These are phyloP conservation scores for Lasius platythorax DNA, from an alignment of 2,888 invertebrate genomes.

Conservation along the genomic window DNA sequence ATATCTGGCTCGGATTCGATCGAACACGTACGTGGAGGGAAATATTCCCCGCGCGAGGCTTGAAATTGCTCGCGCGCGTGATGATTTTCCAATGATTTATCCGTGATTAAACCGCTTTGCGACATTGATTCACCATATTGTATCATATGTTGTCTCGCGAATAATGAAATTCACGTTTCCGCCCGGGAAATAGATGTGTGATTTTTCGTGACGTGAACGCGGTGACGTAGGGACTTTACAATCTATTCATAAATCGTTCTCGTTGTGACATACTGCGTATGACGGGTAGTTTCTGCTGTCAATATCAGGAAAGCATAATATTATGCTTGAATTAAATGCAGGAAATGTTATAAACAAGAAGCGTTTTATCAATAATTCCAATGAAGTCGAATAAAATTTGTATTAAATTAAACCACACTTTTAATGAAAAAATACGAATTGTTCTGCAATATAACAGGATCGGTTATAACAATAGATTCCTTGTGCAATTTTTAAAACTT, in stretches of 20 bases:
- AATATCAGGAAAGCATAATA: slow-evolving; percentile 24
- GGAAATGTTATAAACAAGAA: slow-evolving; percentile 6
- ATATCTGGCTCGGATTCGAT: slow-evolving; percentile 17
- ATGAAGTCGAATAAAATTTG: not conserved
- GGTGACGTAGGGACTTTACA: not conserved
- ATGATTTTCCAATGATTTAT: not conserved
- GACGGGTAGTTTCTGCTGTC: slow-evolving; percentile 17
- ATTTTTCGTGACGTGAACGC: slow-evolving; percentile 12
- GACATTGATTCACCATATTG: not conserved
- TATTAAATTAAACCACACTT: not conserved
- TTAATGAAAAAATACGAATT: not conserved
- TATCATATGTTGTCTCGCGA: not conserved
- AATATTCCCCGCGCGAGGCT: not conserved
- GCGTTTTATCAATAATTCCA: not conserved
- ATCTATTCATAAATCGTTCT: not conserved
- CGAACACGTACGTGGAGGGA: slow-evolving; percentile 6
- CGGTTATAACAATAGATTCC: not conserved
- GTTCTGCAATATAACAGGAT: not conserved
- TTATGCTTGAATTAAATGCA: slow-evolving; percentile 10
- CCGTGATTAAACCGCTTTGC: slow-evolving; percentile 5
- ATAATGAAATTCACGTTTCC: slow-evolving; percentile 8
- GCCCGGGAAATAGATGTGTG: not conserved
- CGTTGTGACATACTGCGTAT: not conserved
- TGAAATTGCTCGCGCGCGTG: not conserved
- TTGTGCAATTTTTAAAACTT: not conserved